These are phyloP conservation scores for Calycopis cecrops DNA, from an alignment of 1,140 invertebrate species.

Conservation along the genomic window DNA sequence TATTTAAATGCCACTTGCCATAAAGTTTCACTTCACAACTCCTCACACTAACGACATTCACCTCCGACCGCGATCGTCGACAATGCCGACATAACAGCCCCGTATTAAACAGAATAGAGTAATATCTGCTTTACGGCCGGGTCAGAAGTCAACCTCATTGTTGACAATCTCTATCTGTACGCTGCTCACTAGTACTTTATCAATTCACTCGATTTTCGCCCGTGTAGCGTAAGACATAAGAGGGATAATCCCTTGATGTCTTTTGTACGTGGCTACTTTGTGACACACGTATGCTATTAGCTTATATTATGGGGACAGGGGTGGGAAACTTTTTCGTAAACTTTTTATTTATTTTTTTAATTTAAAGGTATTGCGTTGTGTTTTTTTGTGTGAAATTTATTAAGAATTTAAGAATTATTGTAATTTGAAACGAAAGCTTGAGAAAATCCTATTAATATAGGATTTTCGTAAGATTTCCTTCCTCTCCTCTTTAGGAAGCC, in stretches of 20 bases:
- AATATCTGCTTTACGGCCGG: slow-evolving; percentile 16
- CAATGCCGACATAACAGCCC: slow-evolving; percentile 5
- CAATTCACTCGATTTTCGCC: not conserved
- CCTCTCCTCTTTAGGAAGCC: too few species aligned
- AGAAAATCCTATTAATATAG: too few species aligned
- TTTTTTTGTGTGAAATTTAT: too few species aligned
- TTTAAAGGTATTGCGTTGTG: too few species aligned
- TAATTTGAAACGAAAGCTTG: too few species aligned
- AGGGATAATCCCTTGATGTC: slow-evolving; percentile 14
- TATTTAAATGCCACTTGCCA: too few species aligned
- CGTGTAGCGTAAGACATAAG: not conserved
- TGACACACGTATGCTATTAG: slow-evolving; percentile 20
- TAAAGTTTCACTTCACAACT: too few species aligned
- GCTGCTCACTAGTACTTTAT: not conserved
- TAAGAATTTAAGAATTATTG: too few species aligned
- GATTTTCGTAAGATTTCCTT: too few species aligned
- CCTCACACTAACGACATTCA: too few species aligned
- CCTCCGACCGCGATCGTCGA: too few species aligned
- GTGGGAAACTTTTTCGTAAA: slow-evolving; percentile 3
- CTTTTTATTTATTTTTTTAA: too few species aligned
- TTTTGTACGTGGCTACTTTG: not conserved
- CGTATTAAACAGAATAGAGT: not conserved
- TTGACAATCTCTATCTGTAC: slow-evolving; percentile 17
- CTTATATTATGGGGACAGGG: slow-evolving; percentile 12
- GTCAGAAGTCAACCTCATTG: slow-evolving; percentile 29